These are phyloP conservation scores for Homalodisca vitripennis DNA, from an alignment of 1,140 invertebrate species.

Conservation along the genomic window DNA sequence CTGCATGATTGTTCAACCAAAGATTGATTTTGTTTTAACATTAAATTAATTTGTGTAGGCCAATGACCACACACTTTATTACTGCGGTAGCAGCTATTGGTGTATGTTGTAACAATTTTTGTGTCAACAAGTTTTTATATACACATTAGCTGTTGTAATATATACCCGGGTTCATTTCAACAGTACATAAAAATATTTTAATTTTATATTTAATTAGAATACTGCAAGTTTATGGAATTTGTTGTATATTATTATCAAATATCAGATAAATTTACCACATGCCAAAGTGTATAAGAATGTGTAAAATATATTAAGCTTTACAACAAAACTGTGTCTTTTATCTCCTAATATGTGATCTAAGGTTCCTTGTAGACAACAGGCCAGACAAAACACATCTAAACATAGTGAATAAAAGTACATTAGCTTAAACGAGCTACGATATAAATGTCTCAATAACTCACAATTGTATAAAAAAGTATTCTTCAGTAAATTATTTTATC, in stretches of 20 bases:
- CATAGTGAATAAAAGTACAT: too few species aligned
- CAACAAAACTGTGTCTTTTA: neutral
- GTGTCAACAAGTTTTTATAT: neutral
- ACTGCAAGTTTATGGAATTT: neutral
- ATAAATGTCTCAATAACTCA: too few species aligned
- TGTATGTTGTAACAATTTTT: neutral
- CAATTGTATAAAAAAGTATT: too few species aligned
- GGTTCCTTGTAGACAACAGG: too few species aligned
- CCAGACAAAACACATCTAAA: too few species aligned
- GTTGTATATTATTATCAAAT: neutral
- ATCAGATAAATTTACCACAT: neutral
- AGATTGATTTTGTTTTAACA: too few species aligned
- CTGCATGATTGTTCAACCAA: too few species aligned
- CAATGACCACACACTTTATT: too few species aligned
- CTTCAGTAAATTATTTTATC: too few species aligned
- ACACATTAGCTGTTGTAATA: neutral
- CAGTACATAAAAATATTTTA: neutral
- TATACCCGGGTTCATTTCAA: neutral
- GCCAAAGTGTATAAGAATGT: neutral
- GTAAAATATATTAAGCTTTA: neutral
- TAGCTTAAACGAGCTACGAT: too few species aligned
- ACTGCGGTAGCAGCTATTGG: neutral
- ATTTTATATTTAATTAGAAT: neutral
- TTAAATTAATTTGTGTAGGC: too few species aligned
- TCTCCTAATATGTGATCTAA: neutral